Evolutionary conservation across 1,140 invertebrate genomes (phyloP), one percentile per base, ranked within the genome.

Genomic region (Drosophila grimshawi): DNA sequence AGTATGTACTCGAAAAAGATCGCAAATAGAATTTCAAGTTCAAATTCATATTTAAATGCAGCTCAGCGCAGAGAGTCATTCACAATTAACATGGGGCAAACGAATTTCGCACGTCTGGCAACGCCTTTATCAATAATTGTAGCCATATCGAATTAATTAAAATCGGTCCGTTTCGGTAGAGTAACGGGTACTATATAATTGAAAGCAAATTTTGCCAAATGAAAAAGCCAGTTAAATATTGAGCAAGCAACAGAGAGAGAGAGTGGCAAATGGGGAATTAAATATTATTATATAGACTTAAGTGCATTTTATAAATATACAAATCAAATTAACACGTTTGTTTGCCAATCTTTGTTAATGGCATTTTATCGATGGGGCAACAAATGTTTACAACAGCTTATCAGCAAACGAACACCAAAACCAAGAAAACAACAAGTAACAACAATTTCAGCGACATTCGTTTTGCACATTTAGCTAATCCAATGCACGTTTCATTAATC

Each of bases 21-120:
- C 41, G 65, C 71, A 75, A 78, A 78, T 78, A 43, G 67, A 43
- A 60, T 64, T 76, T 78, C 72, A 78, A 76, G 72, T 71, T 78
- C 76, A 78, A 57, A 70, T 70, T 67, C 60, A 61, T 56, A 76
- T 72, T 61, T 55, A 41, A 63, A 39, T 49, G 59, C 52, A 70
- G 37, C 32, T 46, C 29, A 46, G 10, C 37, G 10, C 2, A 56
- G 48, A 57, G 48, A 48, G 35, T 57, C 53, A 53, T 33, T 11
- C 32, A 11, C 30, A 52, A 52, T 52, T 52, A 45, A 5, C 55
- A 29, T 57, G 37, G 29, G 41, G 27, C 7, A 57, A 46, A 19
- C 2, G 30, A 11, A 19, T 48, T 60, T 33, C 46, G 6, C 35
- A 32, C 10, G 19, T 60, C 46, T 60, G 64, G 45, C 55, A 59